Percentiles rank a stretch among this genome's conserved stretches.
phyloP scores from a whole-genome alignment of 92 coral and sea anemone species.

The Palythoa caribaeorum region DNA sequence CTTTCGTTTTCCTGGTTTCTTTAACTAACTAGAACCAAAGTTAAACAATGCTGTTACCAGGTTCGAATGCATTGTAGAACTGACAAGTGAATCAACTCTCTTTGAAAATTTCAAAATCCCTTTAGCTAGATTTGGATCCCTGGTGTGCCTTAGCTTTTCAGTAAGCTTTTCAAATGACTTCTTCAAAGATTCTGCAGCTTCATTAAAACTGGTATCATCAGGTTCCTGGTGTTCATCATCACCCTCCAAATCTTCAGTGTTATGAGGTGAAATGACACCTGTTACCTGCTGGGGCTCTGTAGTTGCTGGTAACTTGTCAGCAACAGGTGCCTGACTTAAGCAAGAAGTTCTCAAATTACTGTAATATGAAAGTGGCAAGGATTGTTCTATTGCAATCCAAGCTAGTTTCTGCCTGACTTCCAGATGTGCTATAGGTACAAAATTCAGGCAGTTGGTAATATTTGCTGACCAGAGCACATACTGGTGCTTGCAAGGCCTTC shows the following conservation, averaged over 20 bases:
- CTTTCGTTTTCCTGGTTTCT: conserved; percentile 47
- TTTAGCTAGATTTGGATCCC: conserved; percentile 61
- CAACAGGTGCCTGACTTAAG: background rate
- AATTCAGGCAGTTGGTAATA: conserved; percentile 45
- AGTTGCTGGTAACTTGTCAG: background rate
- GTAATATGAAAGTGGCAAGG: conserved; percentile 60
- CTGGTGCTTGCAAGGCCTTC: conserved; percentile 72
- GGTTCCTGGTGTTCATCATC: conserved; percentile 33
- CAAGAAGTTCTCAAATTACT: conserved; percentile 39
- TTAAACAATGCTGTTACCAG: conserved; percentile 63
- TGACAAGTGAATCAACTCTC: conserved; percentile 38
- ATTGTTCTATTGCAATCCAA: conserved; percentile 67
- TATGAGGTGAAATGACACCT: background rate
- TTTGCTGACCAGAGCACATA: conserved; percentile 61
- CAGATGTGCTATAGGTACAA: conserved; percentile 61
- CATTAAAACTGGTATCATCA: conserved; percentile 49
- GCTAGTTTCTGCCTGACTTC: conserved; percentile 64
- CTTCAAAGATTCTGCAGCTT: conserved; percentile 55
- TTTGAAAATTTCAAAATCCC: conserved; percentile 65
- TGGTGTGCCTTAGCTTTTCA: conserved; percentile 64
- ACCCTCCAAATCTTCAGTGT: conserved; percentile 28
- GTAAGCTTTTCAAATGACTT: conserved; percentile 57
- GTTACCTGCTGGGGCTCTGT: background rate
- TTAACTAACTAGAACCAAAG: conserved; percentile 62
- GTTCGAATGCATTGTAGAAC: conserved; percentile 59